These are phyloP conservation scores for Dreissena rostriformis DNA, from an alignment of 1,140 invertebrate genomes.

Conservation along the genomic window DNA sequence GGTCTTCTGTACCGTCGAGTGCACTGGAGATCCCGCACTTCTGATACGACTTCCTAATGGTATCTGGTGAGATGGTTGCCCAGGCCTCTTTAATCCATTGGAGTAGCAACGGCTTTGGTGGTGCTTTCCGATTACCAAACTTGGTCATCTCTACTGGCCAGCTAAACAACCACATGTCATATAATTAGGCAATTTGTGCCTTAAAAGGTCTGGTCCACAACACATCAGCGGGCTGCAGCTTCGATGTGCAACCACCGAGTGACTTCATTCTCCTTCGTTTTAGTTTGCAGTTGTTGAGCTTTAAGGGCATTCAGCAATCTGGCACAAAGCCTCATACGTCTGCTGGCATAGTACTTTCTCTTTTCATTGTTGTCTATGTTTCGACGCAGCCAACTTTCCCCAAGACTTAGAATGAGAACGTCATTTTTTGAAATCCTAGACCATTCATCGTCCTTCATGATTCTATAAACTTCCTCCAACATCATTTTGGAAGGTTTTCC, in stretches of 20 bases:
- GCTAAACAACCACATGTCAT: conserved; percentile 50
- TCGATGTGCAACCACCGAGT: conserved; percentile 33
- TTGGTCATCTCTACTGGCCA: conserved; percentile 19
- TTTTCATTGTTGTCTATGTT: background rate
- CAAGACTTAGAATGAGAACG: background rate
- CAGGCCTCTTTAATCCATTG: conserved; percentile 45
- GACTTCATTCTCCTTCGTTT: too few relatives aligned
- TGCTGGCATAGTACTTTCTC: conserved; percentile 6
- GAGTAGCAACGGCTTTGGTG: conserved; percentile 2
- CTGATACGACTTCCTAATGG: conserved; percentile 37
- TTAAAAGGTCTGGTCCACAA: conserved; percentile 35
- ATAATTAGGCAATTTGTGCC: conserved; percentile 16
- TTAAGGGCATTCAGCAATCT: too few relatives aligned
- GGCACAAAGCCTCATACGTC: background rate
- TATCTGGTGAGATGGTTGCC: conserved; percentile 24
- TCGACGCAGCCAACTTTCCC: background rate
- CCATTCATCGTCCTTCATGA: background rate
- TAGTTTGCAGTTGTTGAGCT: too few relatives aligned
- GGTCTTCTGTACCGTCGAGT: conserved; percentile 26
- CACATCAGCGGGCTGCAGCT: conserved; percentile 38
- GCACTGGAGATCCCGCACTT: conserved; percentile 29
- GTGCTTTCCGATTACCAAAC: conserved; percentile 9
- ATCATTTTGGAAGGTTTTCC: background rate
- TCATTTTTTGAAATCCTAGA: background rate
- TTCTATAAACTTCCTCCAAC: background rate